phyloP scores from a whole-genome alignment of 2,888 invertebrate species.

The Cheilosia vulpina region DNA sequence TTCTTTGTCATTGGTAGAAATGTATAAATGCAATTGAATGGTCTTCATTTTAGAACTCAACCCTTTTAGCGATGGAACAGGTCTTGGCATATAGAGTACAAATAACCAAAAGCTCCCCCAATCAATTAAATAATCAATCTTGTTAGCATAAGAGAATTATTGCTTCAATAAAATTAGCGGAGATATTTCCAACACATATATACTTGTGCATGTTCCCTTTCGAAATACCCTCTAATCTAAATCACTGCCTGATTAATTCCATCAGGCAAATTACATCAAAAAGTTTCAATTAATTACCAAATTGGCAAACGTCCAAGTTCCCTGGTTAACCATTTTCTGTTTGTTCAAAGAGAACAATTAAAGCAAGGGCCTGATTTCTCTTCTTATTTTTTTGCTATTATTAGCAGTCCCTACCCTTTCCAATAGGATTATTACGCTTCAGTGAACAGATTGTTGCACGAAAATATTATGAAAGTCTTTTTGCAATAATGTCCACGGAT shows the following conservation, averaged over 20 bases:
- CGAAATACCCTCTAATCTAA: neutral
- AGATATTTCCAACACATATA: too few species aligned
- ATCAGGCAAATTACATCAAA: neutral
- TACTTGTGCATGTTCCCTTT: too few species aligned
- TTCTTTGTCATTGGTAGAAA: too few species aligned
- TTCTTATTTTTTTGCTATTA: neutral
- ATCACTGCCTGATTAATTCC: neutral
- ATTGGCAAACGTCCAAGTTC: neutral
- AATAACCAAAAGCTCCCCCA: too few species aligned
- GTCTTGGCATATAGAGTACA: too few species aligned
- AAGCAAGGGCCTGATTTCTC: neutral
- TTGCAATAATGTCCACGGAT: neutral
- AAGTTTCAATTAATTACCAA: slow-evolving; percentile 1
- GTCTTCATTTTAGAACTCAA: too few species aligned
- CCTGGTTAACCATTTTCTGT: neutral
- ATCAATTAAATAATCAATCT: too few species aligned
- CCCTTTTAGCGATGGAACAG: too few species aligned
- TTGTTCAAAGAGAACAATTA: neutral
- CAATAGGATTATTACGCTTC: neutral
- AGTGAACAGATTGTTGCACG: neutral
- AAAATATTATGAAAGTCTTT: neutral
- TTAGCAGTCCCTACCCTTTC: neutral
- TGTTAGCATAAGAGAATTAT: too few species aligned
- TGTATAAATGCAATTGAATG: too few species aligned
- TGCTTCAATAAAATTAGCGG: too few species aligned